Base-by-base conservation (phyloP, 1,140 invertebrate species). In the Agrilus planipennis region DNA sequence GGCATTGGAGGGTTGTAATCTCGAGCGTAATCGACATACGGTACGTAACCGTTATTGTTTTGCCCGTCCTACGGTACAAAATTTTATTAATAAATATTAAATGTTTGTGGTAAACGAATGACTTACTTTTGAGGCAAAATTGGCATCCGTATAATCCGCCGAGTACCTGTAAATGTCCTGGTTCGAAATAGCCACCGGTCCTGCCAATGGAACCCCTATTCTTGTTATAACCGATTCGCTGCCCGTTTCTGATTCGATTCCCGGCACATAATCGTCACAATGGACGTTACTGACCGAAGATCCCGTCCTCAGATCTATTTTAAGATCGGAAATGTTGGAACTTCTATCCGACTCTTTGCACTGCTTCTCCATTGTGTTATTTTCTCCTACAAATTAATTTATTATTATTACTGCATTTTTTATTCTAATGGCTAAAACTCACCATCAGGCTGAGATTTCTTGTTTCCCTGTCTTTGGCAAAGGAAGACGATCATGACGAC, bases 241-340 rank as follows among this genome's bases (percentile, higher is more conserved):
- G 21, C 60, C 60, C 6, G 60, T 62, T 49, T 62, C 60, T 7
- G 60, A 62, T 49, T 62, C 60, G 30, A 69, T 68, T 16, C 62
- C 63, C 25, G 61, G 63, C 31, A 61, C 60, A 41, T 62, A 62
- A 46, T 62, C 76, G 48, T 72, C 70, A 58, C 72, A 74, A 51
- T 73, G 71, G 39, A 77, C 73, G 52, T 81, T 79, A 49, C 76
- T 80, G 45, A 81, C 72, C 39, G 78, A 90, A 38, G 81, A 85
- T 42, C 85, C 84, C 27, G 88, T 82, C 46, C 87, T 68, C 39
- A 90, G 71, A 62, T 93, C 88, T 31, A 86, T 70, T 65, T 92
- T 93, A 54, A 91, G 65, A 64, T 91, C 88, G 45, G 86, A 90
- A 51, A 91, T 81, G 58, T 89, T 89, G 34, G 89, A 91, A 53